phyloP scores from a whole-genome alignment of 1,140 invertebrate species.

The Bradynema listronoti region DNA sequence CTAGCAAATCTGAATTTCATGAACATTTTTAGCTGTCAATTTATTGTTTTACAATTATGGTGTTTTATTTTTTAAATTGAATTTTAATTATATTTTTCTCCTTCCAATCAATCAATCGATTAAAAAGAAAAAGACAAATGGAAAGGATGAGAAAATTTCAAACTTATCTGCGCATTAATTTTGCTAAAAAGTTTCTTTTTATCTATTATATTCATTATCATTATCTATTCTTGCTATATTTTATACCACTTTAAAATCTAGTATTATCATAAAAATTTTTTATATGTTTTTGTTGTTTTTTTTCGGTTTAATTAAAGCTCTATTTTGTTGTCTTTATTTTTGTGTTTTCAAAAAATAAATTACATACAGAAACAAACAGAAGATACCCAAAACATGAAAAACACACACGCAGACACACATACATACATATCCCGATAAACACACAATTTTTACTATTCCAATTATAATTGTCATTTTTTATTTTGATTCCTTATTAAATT shows the following conservation, averaged over 20 bases:
- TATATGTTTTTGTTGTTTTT: neutral
- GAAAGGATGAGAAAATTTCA: neutral
- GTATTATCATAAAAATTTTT: slow-evolving; percentile 1
- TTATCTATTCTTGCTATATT: too few relatives aligned
- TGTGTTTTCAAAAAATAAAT: neutral
- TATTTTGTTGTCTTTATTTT: neutral
- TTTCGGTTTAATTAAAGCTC: neutral
- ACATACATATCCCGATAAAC: too few relatives aligned
- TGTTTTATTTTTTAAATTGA: neutral
- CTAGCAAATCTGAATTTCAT: neutral
- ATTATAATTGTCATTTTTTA: too few relatives aligned
- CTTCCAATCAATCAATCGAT: neutral
- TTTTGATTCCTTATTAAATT: too few relatives aligned
- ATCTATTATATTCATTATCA: too few relatives aligned
- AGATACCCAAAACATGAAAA: too few relatives aligned
- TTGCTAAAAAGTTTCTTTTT: slow-evolving; percentile 7
- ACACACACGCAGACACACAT: too few relatives aligned
- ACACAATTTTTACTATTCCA: too few relatives aligned
- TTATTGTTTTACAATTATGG: neutral
- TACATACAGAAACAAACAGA: neutral
- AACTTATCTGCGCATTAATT: neutral
- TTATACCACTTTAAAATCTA: slow-evolving; percentile 2
- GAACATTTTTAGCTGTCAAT: neutral
- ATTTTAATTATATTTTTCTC: neutral
- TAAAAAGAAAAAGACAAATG: neutral